Evolutionary conservation across 1,140 invertebrate genomes (phyloP), one percentile per base, ranked within the genome.

Genomic region (Anastrepha obliqua): DNA sequence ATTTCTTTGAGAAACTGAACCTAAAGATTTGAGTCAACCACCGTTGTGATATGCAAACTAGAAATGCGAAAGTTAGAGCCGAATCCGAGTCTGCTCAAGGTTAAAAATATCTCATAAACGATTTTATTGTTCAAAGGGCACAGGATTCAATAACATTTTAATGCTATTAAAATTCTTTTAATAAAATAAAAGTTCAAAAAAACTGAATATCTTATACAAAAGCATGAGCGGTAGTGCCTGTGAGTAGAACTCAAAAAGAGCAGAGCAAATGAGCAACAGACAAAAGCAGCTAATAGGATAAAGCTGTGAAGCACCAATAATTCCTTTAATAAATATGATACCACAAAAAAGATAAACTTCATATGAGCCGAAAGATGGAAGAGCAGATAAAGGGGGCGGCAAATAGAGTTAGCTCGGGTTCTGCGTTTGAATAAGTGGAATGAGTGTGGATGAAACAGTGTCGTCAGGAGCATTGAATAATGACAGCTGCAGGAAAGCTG

Each of bases 261-360:
- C 70, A 51, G 44, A 4, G 44, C 70, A n/a, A 58, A 81, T 8
- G 74, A 81, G 47, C 47, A 81, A 47, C 74, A 81, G 47, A 55
- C 74, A 55, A 81, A 89, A 89, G 89, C 90, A 90, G 85, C 91
- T 91, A 91, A 91, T 91, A 92, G 91, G 91, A 92, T 92, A 91
- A 90, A 89, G 86, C 90, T 87, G 91, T 91, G 91, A 92, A 92
- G 91, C 91, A 92, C 91, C 91, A 92, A 92, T 92, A 92, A 92
- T 92, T 91, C 91, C 92, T 92, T 92, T 92, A 92, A 91, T 92
- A 92, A 92, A 92, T 92, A 92, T 92, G 91, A 92, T 92, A 92
- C 91, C 91, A 90, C 91, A 92, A 91, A 92, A 90, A 89, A 92
- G 90, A 81, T 81, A 81, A 81, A 47, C 74, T 3, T 11, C 74